Base-by-base conservation (phyloP, 2,113 vertebrate species). In the Oenanthe melanoleuca region DNA sequence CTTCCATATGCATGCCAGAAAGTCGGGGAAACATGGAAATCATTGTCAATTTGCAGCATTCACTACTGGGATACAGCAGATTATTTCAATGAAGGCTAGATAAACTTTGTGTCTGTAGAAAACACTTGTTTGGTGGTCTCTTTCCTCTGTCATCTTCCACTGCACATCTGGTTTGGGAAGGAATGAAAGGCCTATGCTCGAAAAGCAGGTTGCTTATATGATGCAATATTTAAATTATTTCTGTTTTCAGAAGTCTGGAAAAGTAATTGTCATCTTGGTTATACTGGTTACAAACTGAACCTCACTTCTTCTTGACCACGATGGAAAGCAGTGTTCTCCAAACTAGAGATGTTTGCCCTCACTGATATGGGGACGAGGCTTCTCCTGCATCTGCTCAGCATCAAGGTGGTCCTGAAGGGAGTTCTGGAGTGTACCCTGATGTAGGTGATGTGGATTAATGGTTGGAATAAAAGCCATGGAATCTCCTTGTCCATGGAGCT, bases 161-260 rank as follows among this genome's bases (percentile, higher is more conserved):
- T 33, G 38, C 83, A 92, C 87, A 56, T 88, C 38, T 96, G 91
- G 28, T 92, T 84, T 61, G 44, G 86, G 92, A 89, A 50, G 60
- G 77, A 95, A 93, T 42, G 66, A 95, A 80, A 53, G 69, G 71
- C 23, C 66, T 50, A 4, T 9, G 22, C 75, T 79, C 20, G 14
- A 89, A 80, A 64, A 45, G 74, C 53, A 88, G 92, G 67, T 64
- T 90, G 83, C 94, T 94, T 96, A 78, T 40, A 88, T 81, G 84
- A 69, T n/a, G 55, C 78, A 86, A 74, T 56, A 82, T 91, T 93
- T n/a, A 86, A 96, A 94, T 86, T 5, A 66, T 75, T 92, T 92
- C 70, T 69, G 74, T 31, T 95, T 95, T 91, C 31, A 1, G 33
- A 38, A 63, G 52, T 52, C 83, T 93, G 73, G 78, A 75, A 87